Evolutionary conservation across 2,797 vertebrate genomes (phyloP), one percentile per base, ranked within the genome.

Genomic region (Lindbergichthys nudifrons): DNA sequence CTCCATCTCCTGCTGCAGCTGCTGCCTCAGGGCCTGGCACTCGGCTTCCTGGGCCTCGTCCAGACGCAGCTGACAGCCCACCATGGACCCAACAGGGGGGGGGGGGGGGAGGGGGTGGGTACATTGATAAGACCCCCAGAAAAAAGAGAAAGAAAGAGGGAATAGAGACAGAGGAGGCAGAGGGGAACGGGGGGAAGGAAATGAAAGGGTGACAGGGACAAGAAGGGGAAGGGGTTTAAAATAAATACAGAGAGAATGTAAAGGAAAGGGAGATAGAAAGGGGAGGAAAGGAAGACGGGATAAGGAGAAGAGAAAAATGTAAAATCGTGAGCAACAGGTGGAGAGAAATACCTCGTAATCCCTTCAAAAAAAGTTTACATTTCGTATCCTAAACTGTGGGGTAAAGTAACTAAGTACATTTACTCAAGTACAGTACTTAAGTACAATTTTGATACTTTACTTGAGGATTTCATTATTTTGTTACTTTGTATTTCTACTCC

Each of bases 1-100:
- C 96, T 99, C 98, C 97, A 99, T 98, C 95, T 99, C 98, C 94
- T 99, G 98, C 95, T 99, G 97, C 92, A 99, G 97, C 93, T 99
- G 98, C 93, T 98, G 96, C 95, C 96, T 95, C 94, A 99, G 94
- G 88, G 97, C 97, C 94, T 99, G 98, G 95, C 97, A 99, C 95
- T 99, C 97, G 0, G 97, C 97, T 96, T 99, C 98, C 94, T 99
- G 98, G 88, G 98, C 97, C 93, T 98, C 97, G 7, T 99, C 98
- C 93, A 99, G 96, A 92, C 98, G 96, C 88, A 99, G 95, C 98
- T 99, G 95, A 90, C 70, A 52, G 80, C 48, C 83, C 67, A 86
- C 67, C 85, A 15, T 15, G 81, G 73, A 75, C 76, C 67, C 82
- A 4, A 65, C 73, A 0, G 80, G 86, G 83, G 81, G 46, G 30